These are phyloP conservation scores for Zygothrica quintamaculata DNA, from an alignment of 2,888 invertebrate genomes.

Conservation along the genomic window DNA sequence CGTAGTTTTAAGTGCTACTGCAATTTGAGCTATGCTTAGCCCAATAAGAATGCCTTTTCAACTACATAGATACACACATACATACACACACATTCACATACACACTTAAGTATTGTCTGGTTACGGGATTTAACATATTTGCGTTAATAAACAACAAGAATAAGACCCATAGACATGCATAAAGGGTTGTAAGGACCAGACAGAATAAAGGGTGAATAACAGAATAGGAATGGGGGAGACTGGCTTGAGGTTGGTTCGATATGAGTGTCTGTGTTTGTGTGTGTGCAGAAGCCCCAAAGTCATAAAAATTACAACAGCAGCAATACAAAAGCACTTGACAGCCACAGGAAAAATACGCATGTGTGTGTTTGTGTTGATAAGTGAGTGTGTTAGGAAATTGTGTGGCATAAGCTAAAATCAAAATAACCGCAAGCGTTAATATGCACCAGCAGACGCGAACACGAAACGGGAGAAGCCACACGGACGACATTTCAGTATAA, in stretches of 20 bases:
- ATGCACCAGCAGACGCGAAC: conserved; percentile 35
- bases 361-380: conserved; percentile 8
- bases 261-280: conserved; percentile 9
- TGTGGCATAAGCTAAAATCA: conserved; percentile 50
- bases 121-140: conserved; percentile 26
- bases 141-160: conserved; percentile 42
- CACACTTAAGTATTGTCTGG: conserved; percentile 1
- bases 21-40: conserved; percentile 22
- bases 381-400: conserved; percentile 14
- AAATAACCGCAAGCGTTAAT: conserved; percentile 57
- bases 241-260: not conserved
- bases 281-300: conserved; percentile 39
- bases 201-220: conserved; percentile 9
- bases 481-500: no score
- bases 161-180: conserved; percentile 22
- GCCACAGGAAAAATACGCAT: conserved; percentile 5
- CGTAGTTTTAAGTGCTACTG: conserved; percentile 33
- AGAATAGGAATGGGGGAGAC: not conserved
- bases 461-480: not conserved
- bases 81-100: conserved; percentile 1
- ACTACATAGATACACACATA: conserved; percentile 8
- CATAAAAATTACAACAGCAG: conserved; percentile 52
- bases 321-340: conserved; percentile 36
- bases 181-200: conserved; percentile 50
- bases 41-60: conserved; percentile 31